Evolutionary conservation across 2,888 invertebrate species (phyloP), one percentile per base, ranked within the genome.

Genomic region (Tipula helvola): DNA sequence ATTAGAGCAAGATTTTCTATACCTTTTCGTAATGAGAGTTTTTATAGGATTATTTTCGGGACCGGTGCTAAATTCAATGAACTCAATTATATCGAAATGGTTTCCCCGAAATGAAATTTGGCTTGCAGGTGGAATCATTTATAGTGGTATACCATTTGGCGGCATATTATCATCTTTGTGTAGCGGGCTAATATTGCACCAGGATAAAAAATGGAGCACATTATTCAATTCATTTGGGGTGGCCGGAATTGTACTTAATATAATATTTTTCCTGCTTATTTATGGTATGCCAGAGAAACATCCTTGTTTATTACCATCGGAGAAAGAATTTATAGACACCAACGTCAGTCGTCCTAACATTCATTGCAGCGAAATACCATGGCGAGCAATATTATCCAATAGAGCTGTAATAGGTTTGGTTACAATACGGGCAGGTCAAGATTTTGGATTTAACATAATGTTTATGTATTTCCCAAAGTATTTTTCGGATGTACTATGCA

Each of bases 401-500:
- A n/a, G 47, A 13, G 47, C 87, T 3, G 52, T 87, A 0, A 71
- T 84, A 18, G 87, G 93, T 0, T 88, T 93, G 8, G 91, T 93
- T 0, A 90, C 91, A 1, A 93, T 93, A 83, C 39, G 87, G 89
- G 71, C 71, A 28, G 71, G 71, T 10, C 71, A 71, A 71, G 71
- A 71, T 71, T 71, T 71, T 71, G 71, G 71, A 12, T 71, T 71
- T 28, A 71, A 71, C 28, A 10, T 71, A 28, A 28, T 71, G 10
- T 28, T 71, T 28, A 71, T 28, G 1, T 71, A 71, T 71, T 71
- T 28, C 2, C 71, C 71, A 10, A 10, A 28, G 2, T 71, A 71
- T 71, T 71, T 10, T 71, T 7, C 71, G 10, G 12, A 71, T 10
- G 5, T 71, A 28, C 4, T 71, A 3, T 71, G 71, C 28, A 4